These are phyloP conservation scores for Tonatia bakeri DNA, from an alignment of 2,113 vertebrate species.

Conservation along the genomic window DNA sequence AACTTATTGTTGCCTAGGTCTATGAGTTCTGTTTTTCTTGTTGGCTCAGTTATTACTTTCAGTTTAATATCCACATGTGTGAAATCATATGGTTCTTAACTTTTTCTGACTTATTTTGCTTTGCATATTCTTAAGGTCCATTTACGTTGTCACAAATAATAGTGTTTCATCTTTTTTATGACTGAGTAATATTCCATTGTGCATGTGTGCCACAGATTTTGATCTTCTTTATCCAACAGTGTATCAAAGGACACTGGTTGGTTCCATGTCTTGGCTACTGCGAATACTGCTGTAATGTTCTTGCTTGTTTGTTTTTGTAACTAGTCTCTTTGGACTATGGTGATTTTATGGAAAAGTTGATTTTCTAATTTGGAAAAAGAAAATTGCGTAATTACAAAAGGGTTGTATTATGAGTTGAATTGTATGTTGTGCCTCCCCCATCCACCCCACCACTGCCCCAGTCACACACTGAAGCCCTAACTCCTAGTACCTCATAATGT, in stretches of 20 bases:
- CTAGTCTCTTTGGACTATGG: neutral
- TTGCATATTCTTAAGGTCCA: neutral
- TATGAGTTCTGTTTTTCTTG: neutral
- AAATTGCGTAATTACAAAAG: neutral
- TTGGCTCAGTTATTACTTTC: neutral
- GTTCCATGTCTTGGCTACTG: neutral
- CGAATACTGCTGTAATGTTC: neutral
- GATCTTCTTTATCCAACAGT: neutral
- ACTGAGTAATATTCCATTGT: neutral
- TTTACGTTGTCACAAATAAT: neutral
- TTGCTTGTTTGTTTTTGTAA: neutral
- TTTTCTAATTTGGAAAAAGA: neutral
- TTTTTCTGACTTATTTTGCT: neutral
- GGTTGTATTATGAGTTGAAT: neutral
- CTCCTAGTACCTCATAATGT: neutral
- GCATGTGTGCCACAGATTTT: neutral
- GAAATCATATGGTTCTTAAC: neutral
- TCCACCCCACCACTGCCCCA: neutral
- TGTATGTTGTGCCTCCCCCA: neutral
- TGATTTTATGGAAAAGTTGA: neutral
- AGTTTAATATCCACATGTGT: neutral
- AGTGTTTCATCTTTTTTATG: neutral
- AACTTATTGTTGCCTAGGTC: neutral
- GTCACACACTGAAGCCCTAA: neutral
- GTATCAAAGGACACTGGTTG: neutral